Percentiles rank a stretch among this genome's conserved stretches.
Conservation (phyloP, 2,888 invertebrate species). For the Fragum sueziense region DNA sequence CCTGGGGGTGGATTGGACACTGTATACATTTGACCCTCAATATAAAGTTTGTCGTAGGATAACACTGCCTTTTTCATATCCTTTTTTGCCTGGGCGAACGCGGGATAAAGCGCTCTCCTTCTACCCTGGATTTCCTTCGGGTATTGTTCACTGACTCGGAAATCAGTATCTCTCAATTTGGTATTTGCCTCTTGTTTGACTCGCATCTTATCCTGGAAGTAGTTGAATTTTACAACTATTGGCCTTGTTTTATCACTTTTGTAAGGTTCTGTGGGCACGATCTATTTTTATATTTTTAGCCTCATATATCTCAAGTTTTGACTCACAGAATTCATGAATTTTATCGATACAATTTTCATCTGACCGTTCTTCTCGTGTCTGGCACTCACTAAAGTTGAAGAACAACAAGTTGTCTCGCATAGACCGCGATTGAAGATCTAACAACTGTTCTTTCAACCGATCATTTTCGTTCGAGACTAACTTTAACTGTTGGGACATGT, state of each 20-base stretch:
- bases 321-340: not conserved
- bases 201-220: not conserved
- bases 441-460: not conserved
- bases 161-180: not conserved
- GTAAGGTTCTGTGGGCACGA: not conserved
- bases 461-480: not conserved
- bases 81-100: no score
- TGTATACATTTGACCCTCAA: not conserved
- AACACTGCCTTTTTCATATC: not conserved
- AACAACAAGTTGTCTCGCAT: conserved; percentile 11
- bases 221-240: not conserved
- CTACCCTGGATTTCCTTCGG: no score
- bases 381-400: not conserved
- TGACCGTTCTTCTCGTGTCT: not conserved
- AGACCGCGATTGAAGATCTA: not conserved
- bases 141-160: conserved; percentile 9
- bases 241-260: not conserved
- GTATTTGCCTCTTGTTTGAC: not conserved
- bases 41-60: not conserved
- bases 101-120: no score
- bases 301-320: not conserved
- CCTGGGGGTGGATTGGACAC: no score
- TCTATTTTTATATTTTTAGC: conserved; percentile 1
- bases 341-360: not conserved
- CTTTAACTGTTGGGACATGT: no score